Conservation (phyloP, 2,113 vertebrate species). For the Phoxinus phoxinus region DNA sequence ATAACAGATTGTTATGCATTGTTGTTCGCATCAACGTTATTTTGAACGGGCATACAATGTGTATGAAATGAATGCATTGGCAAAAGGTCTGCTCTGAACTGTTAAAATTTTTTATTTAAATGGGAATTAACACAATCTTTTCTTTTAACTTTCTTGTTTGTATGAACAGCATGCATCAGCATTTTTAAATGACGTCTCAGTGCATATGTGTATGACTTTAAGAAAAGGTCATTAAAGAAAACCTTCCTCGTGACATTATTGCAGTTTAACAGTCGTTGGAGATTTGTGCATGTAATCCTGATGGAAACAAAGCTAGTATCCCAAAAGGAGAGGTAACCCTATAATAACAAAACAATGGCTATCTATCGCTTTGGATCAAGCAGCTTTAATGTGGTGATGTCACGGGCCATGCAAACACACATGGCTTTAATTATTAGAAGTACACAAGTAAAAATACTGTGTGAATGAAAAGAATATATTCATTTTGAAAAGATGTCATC, state of each 20-base stretch:
- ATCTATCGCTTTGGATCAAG: background rate
- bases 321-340: background rate
- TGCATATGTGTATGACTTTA: background rate
- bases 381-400: background rate
- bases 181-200: background rate
- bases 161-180: background rate
- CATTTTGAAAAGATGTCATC: background rate
- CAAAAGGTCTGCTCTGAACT: background rate
- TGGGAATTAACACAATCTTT: background rate
- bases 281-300: background rate
- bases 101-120: slow-evolving; percentile 1
- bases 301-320: background rate
- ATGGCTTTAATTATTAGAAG: background rate
- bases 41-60: background rate
- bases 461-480: background rate
- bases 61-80: background rate
- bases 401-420: background rate
- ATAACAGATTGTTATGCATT: background rate
- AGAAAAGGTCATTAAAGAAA: background rate
- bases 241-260: background rate
- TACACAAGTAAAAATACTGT: background rate
- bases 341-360: background rate
- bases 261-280: background rate
- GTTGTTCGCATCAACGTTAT: background rate
- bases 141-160: background rate